These are phyloP conservation scores for Himalopsyche japonica DNA, from an alignment of 2,888 invertebrate genomes.

Conservation along the genomic window DNA sequence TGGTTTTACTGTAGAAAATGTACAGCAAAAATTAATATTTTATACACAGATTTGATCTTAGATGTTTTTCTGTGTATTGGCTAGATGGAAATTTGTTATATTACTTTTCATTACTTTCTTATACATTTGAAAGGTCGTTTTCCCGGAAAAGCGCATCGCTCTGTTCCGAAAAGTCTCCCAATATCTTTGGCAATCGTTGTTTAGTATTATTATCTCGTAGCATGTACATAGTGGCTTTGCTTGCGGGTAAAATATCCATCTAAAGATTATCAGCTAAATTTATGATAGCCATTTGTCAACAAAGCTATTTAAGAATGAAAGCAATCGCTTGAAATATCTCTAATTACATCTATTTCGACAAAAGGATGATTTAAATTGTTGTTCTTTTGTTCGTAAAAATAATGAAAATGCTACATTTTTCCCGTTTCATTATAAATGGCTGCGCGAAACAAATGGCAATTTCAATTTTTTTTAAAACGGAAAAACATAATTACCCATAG, in stretches of 20 bases:
- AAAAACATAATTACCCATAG: too few species aligned
- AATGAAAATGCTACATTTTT: constrained; percentile 27
- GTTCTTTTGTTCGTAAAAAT: constrained; percentile 34
- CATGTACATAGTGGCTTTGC: neutral
- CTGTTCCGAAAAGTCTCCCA: neutral
- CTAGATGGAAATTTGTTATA: too few species aligned
- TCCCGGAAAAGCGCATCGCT: neutral
- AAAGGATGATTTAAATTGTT: constrained; percentile 39
- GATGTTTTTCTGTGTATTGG: too few species aligned
- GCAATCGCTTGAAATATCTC: constrained; percentile 32
- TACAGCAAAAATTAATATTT: too few species aligned
- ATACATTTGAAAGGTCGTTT: neutral
- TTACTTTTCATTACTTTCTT: too few species aligned
- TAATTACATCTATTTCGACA: constrained; percentile 37
- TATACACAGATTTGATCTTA: too few species aligned
- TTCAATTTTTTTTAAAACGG: neutral
- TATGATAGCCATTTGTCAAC: constrained; percentile 39
- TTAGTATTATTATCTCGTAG: neutral
- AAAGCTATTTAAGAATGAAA: constrained; percentile 27
- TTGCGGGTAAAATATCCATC: constrained; percentile 27
- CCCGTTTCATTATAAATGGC: neutral
- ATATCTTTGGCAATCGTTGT: neutral
- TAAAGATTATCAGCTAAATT: constrained; percentile 33
- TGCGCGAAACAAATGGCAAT: neutral
- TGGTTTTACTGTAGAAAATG: too few species aligned